phyloP scores from a whole-genome alignment of 2,113 vertebrate species.

The Bagarius yarrelli region DNA sequence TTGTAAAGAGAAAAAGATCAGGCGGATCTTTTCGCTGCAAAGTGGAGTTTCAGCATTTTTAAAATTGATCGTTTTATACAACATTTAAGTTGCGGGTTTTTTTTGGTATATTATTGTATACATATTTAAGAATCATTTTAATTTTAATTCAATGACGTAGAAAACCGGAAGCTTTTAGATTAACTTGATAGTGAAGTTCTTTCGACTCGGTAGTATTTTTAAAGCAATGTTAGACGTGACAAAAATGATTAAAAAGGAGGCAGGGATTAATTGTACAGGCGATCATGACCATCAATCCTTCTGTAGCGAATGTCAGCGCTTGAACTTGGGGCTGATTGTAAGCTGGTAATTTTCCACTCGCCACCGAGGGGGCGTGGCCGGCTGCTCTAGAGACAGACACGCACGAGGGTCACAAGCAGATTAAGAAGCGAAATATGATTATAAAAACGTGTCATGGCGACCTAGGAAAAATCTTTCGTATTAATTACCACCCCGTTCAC shows the following conservation, averaged over 20 bases:
- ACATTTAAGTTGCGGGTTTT: background rate
- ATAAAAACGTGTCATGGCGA: constrained; percentile 2
- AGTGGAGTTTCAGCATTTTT: constrained; percentile 60
- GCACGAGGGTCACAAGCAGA: constrained; percentile 57
- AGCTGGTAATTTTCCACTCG: constrained; percentile 84
- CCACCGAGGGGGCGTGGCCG: constrained; percentile 79
- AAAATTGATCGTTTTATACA: background rate
- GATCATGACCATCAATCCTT: background rate
- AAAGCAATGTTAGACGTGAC: background rate
- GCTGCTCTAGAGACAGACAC: constrained; percentile 47
- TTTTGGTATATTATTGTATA: background rate
- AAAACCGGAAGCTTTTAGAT: background rate
- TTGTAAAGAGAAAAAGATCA: constrained; percentile 70
- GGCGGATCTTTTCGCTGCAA: constrained; percentile 69
- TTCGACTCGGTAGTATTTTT: background rate
- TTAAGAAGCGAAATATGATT: constrained; percentile 16
- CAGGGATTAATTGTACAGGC: background rate
- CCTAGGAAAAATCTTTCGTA: background rate
- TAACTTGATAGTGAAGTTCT: background rate
- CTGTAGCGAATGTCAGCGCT: constrained; percentile 49
- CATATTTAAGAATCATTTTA: background rate
- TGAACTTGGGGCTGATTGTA: constrained; percentile 70
- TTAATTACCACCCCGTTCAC: too few relatives aligned
- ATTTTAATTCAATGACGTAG: background rate
- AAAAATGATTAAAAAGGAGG: background rate